Evolutionary conservation across 2,113 vertebrate species (phyloP).

Genomic region (Chrysemys picta): DNA sequence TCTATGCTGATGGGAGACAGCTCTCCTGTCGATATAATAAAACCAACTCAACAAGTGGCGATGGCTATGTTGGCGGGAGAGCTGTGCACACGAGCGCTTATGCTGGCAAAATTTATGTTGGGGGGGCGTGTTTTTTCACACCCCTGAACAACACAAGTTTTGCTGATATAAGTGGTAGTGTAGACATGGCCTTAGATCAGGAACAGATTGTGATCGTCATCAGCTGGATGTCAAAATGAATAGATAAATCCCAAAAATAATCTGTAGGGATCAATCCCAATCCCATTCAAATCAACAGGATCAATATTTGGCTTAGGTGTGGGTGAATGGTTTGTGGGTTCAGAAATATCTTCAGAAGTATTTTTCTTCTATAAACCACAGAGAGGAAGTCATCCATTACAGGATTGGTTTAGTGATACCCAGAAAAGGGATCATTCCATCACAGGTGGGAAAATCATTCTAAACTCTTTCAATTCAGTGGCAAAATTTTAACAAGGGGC

Average conservation of each 20-base stretch:
- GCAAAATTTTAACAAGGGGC: slow-evolving; percentile 20
- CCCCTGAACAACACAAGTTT: too few species aligned
- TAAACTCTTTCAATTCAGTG: background rate
- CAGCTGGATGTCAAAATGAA: background rate
- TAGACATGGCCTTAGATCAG: background rate
- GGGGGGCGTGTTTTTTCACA: too few species aligned
- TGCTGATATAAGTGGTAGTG: too few species aligned
- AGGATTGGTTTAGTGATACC: background rate
- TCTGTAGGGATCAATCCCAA: background rate
- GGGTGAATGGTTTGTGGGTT: background rate
- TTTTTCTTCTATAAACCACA: background rate
- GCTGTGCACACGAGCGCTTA: too few species aligned
- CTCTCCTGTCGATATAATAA: too few species aligned
- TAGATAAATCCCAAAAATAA: background rate
- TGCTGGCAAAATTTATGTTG: too few species aligned
- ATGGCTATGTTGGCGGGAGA: too few species aligned
- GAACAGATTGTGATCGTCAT: background rate
- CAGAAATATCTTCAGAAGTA: background rate
- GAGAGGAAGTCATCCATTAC: background rate
- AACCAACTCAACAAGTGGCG: too few species aligned
- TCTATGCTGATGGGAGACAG: too few species aligned
- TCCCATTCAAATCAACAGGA: background rate
- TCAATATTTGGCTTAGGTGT: background rate
- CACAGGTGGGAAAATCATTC: background rate
- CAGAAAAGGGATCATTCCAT: background rate